phyloP scores from a whole-genome alignment of 2,113 vertebrate species.

The Megalops atlanticus region DNA sequence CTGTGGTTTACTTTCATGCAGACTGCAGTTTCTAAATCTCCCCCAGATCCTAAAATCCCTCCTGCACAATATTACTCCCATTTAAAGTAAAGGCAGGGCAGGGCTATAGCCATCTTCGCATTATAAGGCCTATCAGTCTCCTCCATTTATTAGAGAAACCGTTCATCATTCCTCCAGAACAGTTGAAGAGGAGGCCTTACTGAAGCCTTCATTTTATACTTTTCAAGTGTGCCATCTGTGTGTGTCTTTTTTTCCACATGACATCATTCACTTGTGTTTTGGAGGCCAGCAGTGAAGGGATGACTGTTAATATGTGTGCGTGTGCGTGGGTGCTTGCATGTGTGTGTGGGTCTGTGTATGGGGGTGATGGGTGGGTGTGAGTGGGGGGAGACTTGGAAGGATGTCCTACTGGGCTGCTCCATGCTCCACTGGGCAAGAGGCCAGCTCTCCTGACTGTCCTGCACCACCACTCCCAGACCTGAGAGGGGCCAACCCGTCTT shows the following conservation, averaged over 20 bases:
- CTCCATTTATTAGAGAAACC: background rate
- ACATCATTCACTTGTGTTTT: background rate
- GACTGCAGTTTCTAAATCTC: constrained; percentile 21
- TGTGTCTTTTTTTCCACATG: background rate
- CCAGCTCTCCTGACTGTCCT: constrained; percentile 43
- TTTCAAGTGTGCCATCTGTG: background rate
- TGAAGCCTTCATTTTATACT: background rate
- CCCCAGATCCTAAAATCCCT: constrained; percentile 17
- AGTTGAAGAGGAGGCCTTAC: background rate
- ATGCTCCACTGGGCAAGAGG: constrained; percentile 47
- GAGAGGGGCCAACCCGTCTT: constrained; percentile 64
- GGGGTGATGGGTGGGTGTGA: background rate
- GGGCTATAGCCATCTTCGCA: constrained; percentile 16
- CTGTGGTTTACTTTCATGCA: constrained; percentile 10
- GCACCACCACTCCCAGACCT: constrained; percentile 59
- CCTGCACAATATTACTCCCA: constrained; percentile 27
- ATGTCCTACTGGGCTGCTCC: background rate
- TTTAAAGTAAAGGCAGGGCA: constrained; percentile 30
- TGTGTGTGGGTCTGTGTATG: too few species aligned
- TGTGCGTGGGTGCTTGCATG: too few species aligned
- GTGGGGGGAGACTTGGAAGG: background rate
- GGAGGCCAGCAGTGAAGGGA: background rate
- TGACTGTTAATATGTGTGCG: background rate
- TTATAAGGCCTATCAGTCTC: constrained; percentile 22
- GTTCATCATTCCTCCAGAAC: background rate